Evolutionary conservation across 2,888 invertebrate genomes (phyloP).

Genomic region (Callimorpha dominula): DNA sequence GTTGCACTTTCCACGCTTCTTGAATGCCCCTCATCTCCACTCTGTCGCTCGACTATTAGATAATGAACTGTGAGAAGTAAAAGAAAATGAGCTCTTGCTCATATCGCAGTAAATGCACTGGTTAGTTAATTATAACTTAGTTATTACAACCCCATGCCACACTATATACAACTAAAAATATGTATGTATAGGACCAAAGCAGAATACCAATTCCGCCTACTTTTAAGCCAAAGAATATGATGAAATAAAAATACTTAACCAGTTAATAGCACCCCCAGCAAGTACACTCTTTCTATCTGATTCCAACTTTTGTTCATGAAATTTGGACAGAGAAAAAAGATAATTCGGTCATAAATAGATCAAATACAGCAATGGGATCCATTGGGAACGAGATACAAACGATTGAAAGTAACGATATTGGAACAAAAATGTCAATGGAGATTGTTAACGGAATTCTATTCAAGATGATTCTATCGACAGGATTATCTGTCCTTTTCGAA

Average conservation of each 20-base stretch:
- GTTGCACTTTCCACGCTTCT: background rate
- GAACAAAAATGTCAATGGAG: slow-evolving; percentile 41
- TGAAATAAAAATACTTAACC: background rate
- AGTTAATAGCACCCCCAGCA: background rate
- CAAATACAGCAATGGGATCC: slow-evolving; percentile 28
- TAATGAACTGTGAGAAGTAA: too few species aligned
- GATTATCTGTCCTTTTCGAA: slow-evolving; percentile 26
- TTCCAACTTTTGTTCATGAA: background rate
- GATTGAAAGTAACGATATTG: slow-evolving; percentile 50
- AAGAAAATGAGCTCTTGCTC: too few species aligned
- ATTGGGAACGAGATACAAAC: slow-evolving; percentile 32
- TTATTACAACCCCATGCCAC: too few species aligned
- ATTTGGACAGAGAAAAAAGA: slow-evolving; percentile 12
- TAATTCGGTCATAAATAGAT: slow-evolving; percentile 29
- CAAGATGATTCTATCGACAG: slow-evolving; percentile 35
- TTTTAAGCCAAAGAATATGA: background rate
- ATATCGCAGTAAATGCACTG: too few species aligned
- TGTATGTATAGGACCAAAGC: too few species aligned
- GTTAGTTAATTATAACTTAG: too few species aligned
- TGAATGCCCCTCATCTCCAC: background rate
- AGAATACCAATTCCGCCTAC: background rate
- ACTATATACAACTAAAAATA: too few species aligned
- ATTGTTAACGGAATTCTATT: slow-evolving; percentile 37
- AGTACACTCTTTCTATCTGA: background rate
- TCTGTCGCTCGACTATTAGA: background rate